phyloP scores from a whole-genome alignment of 2,113 vertebrate genomes.

The Erpornis zantholeuca region DNA sequence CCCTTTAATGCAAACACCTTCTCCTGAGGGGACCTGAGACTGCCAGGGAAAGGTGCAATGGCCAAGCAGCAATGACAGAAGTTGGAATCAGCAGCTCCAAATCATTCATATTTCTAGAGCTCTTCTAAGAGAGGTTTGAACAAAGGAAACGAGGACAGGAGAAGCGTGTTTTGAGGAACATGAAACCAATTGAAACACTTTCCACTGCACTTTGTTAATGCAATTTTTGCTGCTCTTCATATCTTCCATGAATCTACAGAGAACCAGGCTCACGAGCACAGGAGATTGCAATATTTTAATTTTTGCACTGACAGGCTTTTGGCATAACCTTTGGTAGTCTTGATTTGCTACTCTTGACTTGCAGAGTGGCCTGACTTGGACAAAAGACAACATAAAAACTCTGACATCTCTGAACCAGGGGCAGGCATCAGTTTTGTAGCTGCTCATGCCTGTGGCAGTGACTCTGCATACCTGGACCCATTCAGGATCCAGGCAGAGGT shows the following conservation, averaged over 20 bases:
- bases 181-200: background rate
- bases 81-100: background rate
- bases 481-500: background rate
- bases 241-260: background rate
- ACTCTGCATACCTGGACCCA: background rate
- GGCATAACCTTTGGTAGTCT: background rate
- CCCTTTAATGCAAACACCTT: background rate
- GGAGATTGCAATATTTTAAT: background rate
- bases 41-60: background rate
- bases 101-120: background rate
- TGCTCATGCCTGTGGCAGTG: background rate
- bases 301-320: slow-evolving; percentile 26
- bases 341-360: background rate
- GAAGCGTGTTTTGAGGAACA: background rate
- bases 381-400: background rate
- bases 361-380: background rate
- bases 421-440: background rate
- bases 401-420: background rate
- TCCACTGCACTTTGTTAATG: background rate
- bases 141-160: background rate
- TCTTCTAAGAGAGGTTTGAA: background rate
- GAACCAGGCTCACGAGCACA: background rate
- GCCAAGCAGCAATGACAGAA: background rate
- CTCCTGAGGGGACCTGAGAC: background rate
- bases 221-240: background rate